Evolutionary conservation across 2,797 vertebrate species (phyloP).

Genomic region (Furcifer pardalis): DNA sequence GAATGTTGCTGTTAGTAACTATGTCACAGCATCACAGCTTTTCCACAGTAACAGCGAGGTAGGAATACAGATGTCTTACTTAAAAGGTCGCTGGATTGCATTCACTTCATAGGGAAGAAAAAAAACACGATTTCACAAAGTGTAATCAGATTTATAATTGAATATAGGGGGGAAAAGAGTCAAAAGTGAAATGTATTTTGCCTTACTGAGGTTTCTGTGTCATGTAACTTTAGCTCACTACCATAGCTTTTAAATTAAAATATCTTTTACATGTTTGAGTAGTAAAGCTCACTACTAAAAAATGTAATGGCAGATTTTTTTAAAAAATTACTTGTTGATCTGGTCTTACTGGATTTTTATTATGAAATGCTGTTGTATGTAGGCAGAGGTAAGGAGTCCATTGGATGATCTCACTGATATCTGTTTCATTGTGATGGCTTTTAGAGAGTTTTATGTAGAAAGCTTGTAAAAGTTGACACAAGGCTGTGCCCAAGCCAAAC

Average conservation of each 20-base stretch:
- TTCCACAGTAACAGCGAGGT: rapidly evolving
- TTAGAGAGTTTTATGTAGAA: not conserved
- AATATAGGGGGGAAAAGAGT: no score
- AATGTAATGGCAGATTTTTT: not conserved
- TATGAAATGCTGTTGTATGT: not conserved
- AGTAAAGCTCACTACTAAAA: not conserved
- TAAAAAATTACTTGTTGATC: not conserved
- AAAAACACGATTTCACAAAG: not conserved
- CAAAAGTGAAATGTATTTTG: not conserved
- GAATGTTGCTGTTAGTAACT: not conserved
- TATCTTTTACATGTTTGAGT: not conserved
- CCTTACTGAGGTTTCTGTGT: not conserved
- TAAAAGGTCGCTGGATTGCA: constrained; percentile 1
- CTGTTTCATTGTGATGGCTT: not conserved
- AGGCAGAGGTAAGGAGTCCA: not conserved
- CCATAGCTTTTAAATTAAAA: not conserved
- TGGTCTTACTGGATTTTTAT: not conserved
- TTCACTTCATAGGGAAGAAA: not conserved
- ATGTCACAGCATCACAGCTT: not conserved
- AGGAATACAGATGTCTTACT: not conserved
- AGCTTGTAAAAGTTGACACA: not conserved
- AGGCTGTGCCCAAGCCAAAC: not conserved
- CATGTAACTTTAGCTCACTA: not conserved
- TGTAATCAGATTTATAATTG: not conserved
- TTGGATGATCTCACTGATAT: not conserved